Conservation (phyloP, 2,113 vertebrate genomes). For the Uria aalge region DNA sequence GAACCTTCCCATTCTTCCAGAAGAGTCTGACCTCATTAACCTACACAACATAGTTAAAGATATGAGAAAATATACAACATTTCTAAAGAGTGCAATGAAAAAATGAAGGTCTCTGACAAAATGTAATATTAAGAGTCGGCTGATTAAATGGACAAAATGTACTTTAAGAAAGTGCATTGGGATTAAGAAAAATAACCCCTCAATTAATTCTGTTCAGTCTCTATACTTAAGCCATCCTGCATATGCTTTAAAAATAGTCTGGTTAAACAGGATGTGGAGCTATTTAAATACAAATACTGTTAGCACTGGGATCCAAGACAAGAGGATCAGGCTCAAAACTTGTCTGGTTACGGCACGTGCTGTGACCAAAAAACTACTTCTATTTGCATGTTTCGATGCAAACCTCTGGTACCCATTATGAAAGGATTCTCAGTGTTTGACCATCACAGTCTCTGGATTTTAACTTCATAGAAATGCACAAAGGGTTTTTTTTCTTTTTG, state of each 20-base stretch:
- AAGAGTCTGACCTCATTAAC: background rate
- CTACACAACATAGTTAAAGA: background rate
- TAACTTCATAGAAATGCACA: background rate
- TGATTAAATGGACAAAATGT: background rate
- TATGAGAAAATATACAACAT: background rate
- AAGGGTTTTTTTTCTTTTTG: background rate
- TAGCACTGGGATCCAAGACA: background rate
- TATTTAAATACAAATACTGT: background rate
- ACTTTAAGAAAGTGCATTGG: accelerated
- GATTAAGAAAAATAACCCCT: background rate
- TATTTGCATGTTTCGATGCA: constrained; percentile 1
- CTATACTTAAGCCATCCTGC: background rate
- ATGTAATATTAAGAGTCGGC: background rate
- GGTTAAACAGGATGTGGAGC: background rate
- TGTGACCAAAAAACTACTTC: constrained; percentile 1
- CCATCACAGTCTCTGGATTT: constrained; percentile 5
- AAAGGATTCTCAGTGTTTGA: background rate
- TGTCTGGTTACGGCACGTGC: background rate
- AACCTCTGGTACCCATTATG: constrained; percentile 1
- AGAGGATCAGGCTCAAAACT: background rate
- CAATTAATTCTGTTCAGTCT: background rate
- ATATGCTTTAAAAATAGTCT: background rate
- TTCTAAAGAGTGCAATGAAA: background rate
- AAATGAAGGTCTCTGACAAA: background rate
- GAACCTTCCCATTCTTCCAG: background rate